Evolutionary conservation across 2,888 invertebrate genomes (phyloP).

Genomic region (Cheilosia urbana): DNA sequence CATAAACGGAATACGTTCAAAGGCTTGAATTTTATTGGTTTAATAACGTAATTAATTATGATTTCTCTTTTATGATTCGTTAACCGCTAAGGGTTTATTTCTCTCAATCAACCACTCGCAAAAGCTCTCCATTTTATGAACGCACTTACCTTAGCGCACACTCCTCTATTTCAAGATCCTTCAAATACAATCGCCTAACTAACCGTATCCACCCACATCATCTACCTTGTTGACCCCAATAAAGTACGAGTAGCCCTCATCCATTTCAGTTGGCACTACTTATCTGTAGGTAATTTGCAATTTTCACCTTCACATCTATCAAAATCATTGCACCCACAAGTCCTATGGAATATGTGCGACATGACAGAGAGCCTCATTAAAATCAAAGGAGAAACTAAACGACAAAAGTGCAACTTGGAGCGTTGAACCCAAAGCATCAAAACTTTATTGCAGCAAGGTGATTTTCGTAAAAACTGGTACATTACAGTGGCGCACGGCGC

Average conservation of each 20-base stretch:
- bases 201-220: too few relatives aligned
- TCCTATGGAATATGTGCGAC: too few relatives aligned
- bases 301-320: slow-evolving; percentile 17
- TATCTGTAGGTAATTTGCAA: slow-evolving; percentile 6
- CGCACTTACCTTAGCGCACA: too few relatives aligned
- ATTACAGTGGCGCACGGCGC: slow-evolving; percentile 2
- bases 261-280: slow-evolving; percentile 4
- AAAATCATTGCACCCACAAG: slow-evolving; percentile 2
- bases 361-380: slow-evolving; percentile 28
- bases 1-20: too few relatives aligned
- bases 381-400: neutral
- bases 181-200: too few relatives aligned
- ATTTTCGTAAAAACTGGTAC: slow-evolving; percentile 46
- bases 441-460: slow-evolving; percentile 54
- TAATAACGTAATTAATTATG: too few relatives aligned
- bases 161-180: too few relatives aligned
- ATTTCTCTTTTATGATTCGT: too few relatives aligned
- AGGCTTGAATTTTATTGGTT: too few relatives aligned
- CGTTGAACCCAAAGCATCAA: slow-evolving; percentile 60
- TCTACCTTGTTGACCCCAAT: neutral
- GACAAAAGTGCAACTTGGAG: slow-evolving; percentile 43
- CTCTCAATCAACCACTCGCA: too few relatives aligned
- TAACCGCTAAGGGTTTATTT: too few relatives aligned
- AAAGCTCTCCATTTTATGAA: too few relatives aligned
- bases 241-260: neutral